Conservation (phyloP, 2,797 vertebrate genomes). For the Myiothlypis coronata region DNA sequence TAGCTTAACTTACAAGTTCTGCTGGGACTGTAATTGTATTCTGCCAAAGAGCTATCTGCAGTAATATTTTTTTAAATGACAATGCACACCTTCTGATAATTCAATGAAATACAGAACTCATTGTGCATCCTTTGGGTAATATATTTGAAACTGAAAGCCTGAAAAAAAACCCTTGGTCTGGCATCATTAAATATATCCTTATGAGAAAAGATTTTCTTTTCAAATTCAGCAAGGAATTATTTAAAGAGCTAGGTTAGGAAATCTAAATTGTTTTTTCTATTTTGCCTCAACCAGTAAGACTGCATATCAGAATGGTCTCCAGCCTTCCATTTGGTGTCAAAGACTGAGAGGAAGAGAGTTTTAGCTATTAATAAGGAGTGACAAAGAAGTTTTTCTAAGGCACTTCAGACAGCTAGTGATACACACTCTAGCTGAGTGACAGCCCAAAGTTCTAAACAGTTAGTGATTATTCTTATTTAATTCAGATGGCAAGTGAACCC, state of each 20-base stretch:
- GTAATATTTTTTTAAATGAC: not conserved
- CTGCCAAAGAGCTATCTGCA: not conserved
- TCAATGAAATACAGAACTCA: not conserved
- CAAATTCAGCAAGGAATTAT: too few species aligned
- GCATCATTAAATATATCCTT: not conserved
- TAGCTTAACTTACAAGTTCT: not conserved
- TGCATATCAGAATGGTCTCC: not conserved
- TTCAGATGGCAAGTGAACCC: not conserved
- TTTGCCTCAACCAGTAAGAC: not conserved
- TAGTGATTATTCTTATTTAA: not conserved
- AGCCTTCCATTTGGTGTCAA: not conserved
- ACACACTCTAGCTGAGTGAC: not conserved
- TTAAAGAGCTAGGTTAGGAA: not conserved
- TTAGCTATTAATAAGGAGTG: not conserved
- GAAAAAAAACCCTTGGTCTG: not conserved
- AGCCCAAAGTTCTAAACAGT: not conserved
- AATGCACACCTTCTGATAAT: not conserved
- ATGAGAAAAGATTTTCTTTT: too few species aligned
- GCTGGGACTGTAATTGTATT: not conserved
- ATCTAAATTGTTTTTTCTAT: not conserved
- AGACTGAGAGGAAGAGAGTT: not conserved
- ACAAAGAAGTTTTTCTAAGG: not conserved
- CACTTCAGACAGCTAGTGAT: not conserved
- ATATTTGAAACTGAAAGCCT: not conserved
- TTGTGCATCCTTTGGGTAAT: not conserved